phyloP scores from a whole-genome alignment of 2,113 vertebrate species.

The Laticauda laticaudata region DNA sequence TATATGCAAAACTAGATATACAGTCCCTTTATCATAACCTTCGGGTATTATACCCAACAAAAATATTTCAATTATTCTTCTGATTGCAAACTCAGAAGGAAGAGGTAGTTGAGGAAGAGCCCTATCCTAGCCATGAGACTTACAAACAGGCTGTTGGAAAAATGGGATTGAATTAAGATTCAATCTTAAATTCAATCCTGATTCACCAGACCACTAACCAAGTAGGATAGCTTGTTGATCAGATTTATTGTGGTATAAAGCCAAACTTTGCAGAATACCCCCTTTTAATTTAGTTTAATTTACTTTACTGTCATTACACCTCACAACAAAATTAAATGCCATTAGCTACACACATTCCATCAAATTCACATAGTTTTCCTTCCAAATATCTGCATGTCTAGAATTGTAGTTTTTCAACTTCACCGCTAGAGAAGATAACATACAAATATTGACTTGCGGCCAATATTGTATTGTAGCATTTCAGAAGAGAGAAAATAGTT shows the following conservation, averaged over 20 bases:
- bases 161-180: not conserved
- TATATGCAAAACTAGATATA: too few species aligned
- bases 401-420: not conserved
- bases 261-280: too few species aligned
- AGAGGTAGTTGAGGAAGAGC: not conserved
- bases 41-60: too few species aligned
- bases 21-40: too few species aligned
- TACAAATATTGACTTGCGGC: not conserved
- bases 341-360: not conserved
- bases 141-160: not conserved
- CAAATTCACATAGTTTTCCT: not conserved
- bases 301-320: too few species aligned
- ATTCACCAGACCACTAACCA: too few species aligned
- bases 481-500: not conserved
- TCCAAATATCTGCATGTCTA: not conserved
- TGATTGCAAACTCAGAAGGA: not conserved
- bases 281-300: too few species aligned
- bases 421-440: not conserved
- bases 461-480: not conserved
- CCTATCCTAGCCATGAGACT: not conserved
- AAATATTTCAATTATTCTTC: not conserved
- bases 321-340: too few species aligned
- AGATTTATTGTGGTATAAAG: not conserved
- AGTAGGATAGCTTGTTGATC: not conserved
- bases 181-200: not conserved